These are phyloP conservation scores for Laothoe populi DNA, from an alignment of 2,888 invertebrate species.

Conservation along the genomic window DNA sequence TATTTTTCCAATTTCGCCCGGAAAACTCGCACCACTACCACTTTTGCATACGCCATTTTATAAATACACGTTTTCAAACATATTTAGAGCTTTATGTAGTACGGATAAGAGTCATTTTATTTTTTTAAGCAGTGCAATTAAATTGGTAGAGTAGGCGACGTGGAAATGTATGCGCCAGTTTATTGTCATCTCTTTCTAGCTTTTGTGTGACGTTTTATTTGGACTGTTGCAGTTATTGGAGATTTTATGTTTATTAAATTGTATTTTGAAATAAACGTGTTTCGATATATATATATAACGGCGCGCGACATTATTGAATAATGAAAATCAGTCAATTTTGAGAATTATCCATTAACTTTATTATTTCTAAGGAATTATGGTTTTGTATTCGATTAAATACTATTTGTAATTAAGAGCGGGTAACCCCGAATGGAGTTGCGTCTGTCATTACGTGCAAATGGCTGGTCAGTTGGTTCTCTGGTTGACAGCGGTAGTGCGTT, in stretches of 20 bases:
- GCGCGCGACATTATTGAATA: too few relatives aligned
- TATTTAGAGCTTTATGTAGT: conserved; percentile 38
- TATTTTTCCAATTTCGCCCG: conserved; percentile 81
- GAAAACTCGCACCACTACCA: conserved; percentile 66
- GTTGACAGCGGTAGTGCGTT: too few relatives aligned
- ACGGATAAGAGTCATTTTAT: conserved; percentile 25
- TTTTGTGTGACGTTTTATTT: conserved; percentile 53
- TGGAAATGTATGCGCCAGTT: conserved; percentile 58
- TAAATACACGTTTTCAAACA: conserved; percentile 8
- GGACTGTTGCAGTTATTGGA: conserved; percentile 31
- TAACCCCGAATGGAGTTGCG: too few relatives aligned
- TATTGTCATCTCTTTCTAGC: conserved; percentile 58
- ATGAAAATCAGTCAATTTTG: too few relatives aligned
- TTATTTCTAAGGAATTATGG: too few relatives aligned
- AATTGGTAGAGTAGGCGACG: conserved; percentile 49
- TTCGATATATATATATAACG: too few relatives aligned
- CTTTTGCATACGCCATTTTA: conserved; percentile 54
- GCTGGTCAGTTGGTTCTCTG: too few relatives aligned
- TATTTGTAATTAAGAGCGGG: too few relatives aligned
- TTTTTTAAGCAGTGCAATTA: conserved; percentile 27
- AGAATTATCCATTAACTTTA: too few relatives aligned
- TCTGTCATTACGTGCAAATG: too few relatives aligned
- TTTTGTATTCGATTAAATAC: too few relatives aligned
- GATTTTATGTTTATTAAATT: conserved; percentile 38
- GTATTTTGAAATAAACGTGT: background rate